phyloP scores from a whole-genome alignment of 2,113 vertebrate genomes.

The Barbus barbus region DNA sequence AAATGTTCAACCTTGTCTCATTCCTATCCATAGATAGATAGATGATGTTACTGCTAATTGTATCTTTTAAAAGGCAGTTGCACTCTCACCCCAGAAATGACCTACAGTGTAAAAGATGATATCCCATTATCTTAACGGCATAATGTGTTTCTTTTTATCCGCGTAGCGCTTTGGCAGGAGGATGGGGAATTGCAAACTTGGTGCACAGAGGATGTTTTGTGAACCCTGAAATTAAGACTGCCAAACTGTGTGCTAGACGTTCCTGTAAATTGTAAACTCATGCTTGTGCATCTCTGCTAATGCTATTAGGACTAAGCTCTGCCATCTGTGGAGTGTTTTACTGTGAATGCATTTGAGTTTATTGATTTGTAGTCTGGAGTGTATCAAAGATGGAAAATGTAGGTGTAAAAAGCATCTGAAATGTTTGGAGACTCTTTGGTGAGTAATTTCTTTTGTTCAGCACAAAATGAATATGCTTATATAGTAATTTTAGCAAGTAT shows the following conservation, averaged over 20 bases:
- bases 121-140: conserved; percentile 39
- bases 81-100: conserved; percentile 31
- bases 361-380: conserved; percentile 10
- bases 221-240: conserved; percentile 10
- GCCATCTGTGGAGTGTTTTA: conserved; percentile 11
- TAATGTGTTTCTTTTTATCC: conserved; percentile 28
- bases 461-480: not conserved
- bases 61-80: not conserved
- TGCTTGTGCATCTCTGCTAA: conserved; percentile 11
- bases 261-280: conserved; percentile 21
- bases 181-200: not conserved
- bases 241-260: not conserved
- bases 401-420: not conserved
- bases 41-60: conserved; percentile 34
- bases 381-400: not conserved
- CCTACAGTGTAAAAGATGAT: conserved; percentile 30
- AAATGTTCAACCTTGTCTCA: not conserved
- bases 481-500: not conserved
- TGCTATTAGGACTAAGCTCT: conserved; percentile 9
- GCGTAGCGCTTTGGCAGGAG: conserved; percentile 3
- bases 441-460: not conserved
- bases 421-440: conserved; percentile 1
- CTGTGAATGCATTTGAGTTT: not conserved
- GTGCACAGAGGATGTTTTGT: conserved; percentile 9
- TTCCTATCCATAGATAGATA: conserved; percentile 26